Conservation (phyloP, 2,797 vertebrate species). For the Varecia variegata region DNA sequence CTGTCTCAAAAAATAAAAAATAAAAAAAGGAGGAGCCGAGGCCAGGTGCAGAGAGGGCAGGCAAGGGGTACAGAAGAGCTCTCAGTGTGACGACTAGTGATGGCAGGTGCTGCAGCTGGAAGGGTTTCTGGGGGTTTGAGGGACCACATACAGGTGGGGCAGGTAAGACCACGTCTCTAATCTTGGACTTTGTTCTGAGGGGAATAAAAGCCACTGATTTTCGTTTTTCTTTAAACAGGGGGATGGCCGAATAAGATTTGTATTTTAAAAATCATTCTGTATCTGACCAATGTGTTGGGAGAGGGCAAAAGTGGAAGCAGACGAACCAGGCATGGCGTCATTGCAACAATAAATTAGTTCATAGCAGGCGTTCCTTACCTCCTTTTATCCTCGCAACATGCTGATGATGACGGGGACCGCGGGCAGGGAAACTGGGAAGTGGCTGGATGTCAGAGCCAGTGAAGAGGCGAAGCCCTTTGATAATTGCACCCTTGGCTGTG, state of each 20-base stretch:
- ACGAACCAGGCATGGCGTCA: neutral
- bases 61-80: neutral
- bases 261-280: neutral
- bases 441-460: neutral
- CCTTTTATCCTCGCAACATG: neutral
- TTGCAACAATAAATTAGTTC: neutral
- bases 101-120: neutral
- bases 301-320: neutral
- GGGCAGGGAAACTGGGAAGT: too few species aligned
- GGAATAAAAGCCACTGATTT: neutral
- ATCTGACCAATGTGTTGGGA: neutral
- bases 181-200: neutral
- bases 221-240: neutral
- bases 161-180: neutral
- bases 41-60: neutral
- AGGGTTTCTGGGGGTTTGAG: neutral
- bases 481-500: too few species aligned
- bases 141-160: too few species aligned
- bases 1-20: too few species aligned
- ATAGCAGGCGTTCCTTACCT: neutral
- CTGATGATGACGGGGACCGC: neutral
- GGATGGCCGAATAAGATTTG: neutral
- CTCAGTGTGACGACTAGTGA: rapidly evolving
- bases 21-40: too few species aligned
- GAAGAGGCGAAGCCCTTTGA: neutral